Evolutionary conservation across 2,888 invertebrate species (phyloP).

Genomic region (Sicus ferrugineus): DNA sequence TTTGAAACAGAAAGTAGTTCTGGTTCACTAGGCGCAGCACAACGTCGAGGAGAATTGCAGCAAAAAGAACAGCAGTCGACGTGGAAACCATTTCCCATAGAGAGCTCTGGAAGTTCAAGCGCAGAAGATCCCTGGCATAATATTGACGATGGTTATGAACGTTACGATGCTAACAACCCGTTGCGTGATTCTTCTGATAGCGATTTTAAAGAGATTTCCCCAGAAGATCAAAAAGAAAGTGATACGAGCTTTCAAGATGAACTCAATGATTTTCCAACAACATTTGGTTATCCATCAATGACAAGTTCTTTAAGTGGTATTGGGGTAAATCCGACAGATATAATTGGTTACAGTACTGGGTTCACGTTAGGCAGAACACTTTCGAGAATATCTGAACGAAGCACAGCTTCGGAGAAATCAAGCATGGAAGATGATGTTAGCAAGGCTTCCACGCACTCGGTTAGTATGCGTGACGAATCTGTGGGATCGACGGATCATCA

Average conservation of each 20-base stretch:
- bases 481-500: slow-evolving; percentile 85
- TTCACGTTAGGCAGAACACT: slow-evolving; percentile 80
- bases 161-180: slow-evolving; percentile 63
- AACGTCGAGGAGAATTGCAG: slow-evolving; percentile 69
- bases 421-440: slow-evolving; percentile 87
- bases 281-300: slow-evolving; percentile 75
- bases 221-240: slow-evolving; percentile 68
- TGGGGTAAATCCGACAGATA: slow-evolving; percentile 70
- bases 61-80: slow-evolving; percentile 78
- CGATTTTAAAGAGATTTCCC: slow-evolving; percentile 65
- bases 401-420: slow-evolving; percentile 87
- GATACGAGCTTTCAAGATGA: slow-evolving; percentile 79
- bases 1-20: slow-evolving; percentile 80
- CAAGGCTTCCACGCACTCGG: slow-evolving; percentile 83
- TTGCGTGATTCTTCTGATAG: slow-evolving; percentile 60
- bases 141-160: slow-evolving; percentile 72
- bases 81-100: slow-evolving; percentile 84
- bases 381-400: slow-evolving; percentile 86
- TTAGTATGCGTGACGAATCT: slow-evolving; percentile 85
- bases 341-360: slow-evolving; percentile 77
- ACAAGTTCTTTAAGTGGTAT: slow-evolving; percentile 67
- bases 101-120: slow-evolving; percentile 86
- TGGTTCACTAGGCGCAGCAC: slow-evolving; percentile 76
- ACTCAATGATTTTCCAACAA: slow-evolving; percentile 77
- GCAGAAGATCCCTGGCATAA: slow-evolving; percentile 85